Percentiles rank a stretch among this genome's conserved stretches.
Conservation (phyloP, 2,888 invertebrate species). For the Papilio demoleus region DNA sequence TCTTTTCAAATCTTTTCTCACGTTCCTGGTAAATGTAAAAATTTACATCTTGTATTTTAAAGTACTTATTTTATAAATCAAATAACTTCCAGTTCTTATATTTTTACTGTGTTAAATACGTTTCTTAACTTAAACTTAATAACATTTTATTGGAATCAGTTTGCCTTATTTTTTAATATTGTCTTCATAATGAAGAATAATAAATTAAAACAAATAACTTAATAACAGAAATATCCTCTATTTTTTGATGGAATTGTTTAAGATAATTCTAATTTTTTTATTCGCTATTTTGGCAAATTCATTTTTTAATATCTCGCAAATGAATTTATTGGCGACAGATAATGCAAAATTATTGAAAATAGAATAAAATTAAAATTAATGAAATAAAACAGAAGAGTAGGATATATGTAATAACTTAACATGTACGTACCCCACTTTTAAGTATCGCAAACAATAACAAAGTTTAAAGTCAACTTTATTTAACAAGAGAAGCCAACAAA, state of each 20-base stretch:
- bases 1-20: neutral
- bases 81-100: too few relatives aligned
- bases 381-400: neutral
- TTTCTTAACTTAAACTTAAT: too few relatives aligned
- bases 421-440: constrained; percentile 14
- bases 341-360: neutral
- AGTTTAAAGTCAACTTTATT: constrained; percentile 38
- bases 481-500: constrained; percentile 36
- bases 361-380: neutral
- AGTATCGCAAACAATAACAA: constrained; percentile 37
- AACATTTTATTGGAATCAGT: neutral
- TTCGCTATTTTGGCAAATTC: too few relatives aligned
- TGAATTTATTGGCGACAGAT: too few relatives aligned
- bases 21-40: neutral
- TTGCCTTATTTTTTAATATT: neutral
- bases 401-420: constrained; percentile 13
- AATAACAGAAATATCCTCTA: too few relatives aligned
- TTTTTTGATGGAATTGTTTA: too few relatives aligned
- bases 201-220: neutral
- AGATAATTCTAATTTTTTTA: too few relatives aligned
- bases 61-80: too few relatives aligned
- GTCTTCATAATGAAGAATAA: neutral
- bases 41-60: too few relatives aligned
- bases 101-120: too few relatives aligned
- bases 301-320: too few relatives aligned